These are phyloP conservation scores for Eupithecia centaureata DNA, from an alignment of 2,888 invertebrate genomes.

Conservation along the genomic window DNA sequence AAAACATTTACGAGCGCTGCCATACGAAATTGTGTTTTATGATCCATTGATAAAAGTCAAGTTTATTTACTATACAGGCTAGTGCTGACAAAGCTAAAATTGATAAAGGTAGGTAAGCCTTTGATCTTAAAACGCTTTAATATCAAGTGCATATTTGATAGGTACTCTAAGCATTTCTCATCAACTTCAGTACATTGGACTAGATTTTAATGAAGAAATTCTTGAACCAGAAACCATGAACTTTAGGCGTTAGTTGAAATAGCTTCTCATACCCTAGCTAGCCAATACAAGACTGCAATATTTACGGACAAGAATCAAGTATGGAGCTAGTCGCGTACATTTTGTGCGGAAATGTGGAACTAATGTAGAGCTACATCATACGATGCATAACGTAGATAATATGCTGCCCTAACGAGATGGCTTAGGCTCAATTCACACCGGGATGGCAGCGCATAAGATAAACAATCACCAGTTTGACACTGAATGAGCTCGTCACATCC, in stretches of 20 bases:
- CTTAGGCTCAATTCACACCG: not conserved
- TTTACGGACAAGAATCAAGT: not conserved
- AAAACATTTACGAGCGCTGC: constrained; percentile 2
- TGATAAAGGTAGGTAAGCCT: not conserved
- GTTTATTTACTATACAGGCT: not conserved
- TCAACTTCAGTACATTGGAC: constrained; percentile 3
- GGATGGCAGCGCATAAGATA: not conserved
- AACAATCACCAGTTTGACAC: not conserved
- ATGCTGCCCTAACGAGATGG: not conserved
- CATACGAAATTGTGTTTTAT: not conserved
- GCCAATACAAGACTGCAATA: not conserved
- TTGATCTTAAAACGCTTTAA: not conserved
- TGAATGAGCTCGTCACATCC: not conserved
- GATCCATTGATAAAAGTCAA: not conserved
- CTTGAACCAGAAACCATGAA: not conserved
- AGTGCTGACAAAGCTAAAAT: not conserved
- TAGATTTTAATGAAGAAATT: constrained; percentile 3
- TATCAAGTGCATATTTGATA: constrained; percentile 4
- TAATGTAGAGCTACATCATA: not conserved
- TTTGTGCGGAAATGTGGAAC: not conserved
- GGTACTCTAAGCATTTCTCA: not conserved
- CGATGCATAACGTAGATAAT: not conserved
- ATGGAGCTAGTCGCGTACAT: not conserved
- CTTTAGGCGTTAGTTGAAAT: constrained; percentile 2
- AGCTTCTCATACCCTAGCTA: not conserved